Evolutionary conservation across 2,113 vertebrate genomes (phyloP).

Genomic region (Stomatorhinus ivindoensis): DNA sequence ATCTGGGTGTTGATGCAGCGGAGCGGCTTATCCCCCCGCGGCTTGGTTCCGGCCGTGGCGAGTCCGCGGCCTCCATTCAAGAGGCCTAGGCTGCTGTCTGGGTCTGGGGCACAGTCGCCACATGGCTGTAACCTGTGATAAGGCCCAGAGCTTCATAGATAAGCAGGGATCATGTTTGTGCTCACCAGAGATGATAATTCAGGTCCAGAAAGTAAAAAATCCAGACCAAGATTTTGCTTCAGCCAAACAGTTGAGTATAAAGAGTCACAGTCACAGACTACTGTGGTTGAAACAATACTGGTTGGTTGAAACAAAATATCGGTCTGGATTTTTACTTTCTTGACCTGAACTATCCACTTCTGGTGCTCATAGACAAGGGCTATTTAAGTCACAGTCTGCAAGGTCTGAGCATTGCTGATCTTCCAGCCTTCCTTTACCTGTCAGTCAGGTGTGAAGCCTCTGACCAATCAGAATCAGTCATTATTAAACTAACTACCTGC

Average conservation of each 20-base stretch:
- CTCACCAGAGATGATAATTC: background rate
- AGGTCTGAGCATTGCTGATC: too few relatives aligned
- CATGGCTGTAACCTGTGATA: background rate
- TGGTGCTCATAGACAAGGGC: background rate
- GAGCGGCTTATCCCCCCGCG: constrained; percentile 39
- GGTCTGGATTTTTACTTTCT: background rate
- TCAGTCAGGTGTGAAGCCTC: too few relatives aligned
- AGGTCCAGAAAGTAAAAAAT: background rate
- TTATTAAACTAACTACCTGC: too few relatives aligned
- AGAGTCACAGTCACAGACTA: background rate
- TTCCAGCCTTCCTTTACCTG: too few relatives aligned
- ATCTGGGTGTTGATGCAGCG: constrained; percentile 18
- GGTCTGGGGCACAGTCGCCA: background rate
- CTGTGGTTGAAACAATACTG: background rate
- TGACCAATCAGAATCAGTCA: too few relatives aligned
- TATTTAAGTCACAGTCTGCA: too few relatives aligned
- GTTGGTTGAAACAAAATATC: background rate
- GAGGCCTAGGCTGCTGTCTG: background rate
- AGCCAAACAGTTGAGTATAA: background rate
- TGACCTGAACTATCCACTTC: background rate
- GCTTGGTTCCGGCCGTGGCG: background rate
- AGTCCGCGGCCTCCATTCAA: background rate
- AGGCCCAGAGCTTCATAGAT: background rate
- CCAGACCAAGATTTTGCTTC: background rate
- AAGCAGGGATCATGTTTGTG: background rate